These are phyloP conservation scores for Anaspis maculata DNA, from an alignment of 2,888 invertebrate species.

Conservation along the genomic window DNA sequence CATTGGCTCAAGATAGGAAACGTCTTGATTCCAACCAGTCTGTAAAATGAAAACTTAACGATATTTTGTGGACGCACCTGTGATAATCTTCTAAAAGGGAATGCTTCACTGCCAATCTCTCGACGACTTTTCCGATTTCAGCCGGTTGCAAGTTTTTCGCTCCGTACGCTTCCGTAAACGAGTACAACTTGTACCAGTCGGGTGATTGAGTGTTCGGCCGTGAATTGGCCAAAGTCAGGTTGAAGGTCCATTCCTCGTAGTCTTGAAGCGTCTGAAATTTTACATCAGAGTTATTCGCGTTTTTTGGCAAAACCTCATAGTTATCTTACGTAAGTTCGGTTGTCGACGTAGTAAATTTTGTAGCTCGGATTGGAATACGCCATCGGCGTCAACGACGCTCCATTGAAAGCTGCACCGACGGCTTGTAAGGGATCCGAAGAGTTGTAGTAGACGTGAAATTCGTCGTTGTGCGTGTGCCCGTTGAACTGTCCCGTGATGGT, in stretches of 20 bases:
- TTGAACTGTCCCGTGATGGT: constrained; percentile 73
- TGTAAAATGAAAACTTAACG: no score
- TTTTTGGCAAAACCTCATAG: neutral
- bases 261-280: constrained; percentile 50
- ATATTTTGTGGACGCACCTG: constrained; percentile 46
- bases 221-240: constrained; percentile 63
- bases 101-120: constrained; percentile 49
- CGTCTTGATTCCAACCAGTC: no score
- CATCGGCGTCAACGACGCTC: constrained; percentile 70
- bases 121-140: constrained; percentile 53
- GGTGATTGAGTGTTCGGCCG: constrained; percentile 43
- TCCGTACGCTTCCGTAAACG: constrained; percentile 58
- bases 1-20: no score
- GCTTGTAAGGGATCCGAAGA: constrained; percentile 46
- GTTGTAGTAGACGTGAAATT: constrained; percentile 62
- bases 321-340: constrained; percentile 24
- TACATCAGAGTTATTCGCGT: constrained; percentile 15
- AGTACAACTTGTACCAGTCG: constrained; percentile 64
- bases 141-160: constrained; percentile 51
- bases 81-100: constrained; percentile 37
- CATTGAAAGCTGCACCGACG: constrained; percentile 64
- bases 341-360: constrained; percentile 63
- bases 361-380: constrained; percentile 55
- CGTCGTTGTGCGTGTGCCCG: constrained; percentile 73
- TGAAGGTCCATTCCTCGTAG: constrained; percentile 63